Conservation (phyloP, 2,888 invertebrate species). For the Zaprionus bogoriensis region DNA sequence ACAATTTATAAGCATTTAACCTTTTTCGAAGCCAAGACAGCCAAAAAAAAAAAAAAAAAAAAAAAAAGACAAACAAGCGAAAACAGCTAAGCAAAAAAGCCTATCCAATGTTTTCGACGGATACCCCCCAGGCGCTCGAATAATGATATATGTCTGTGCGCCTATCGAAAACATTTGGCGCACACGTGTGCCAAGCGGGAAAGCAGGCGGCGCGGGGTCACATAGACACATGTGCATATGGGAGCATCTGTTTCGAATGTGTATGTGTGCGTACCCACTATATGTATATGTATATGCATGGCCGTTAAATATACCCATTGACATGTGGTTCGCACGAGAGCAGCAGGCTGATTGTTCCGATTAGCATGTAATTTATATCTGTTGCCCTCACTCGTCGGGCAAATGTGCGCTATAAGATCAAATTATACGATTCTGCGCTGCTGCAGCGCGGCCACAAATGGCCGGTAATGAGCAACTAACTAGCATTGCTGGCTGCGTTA, state of each 20-base stretch:
- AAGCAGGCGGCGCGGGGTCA: constrained; percentile 5
- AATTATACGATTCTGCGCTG: constrained; percentile 40
- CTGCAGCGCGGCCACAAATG: constrained; percentile 37
- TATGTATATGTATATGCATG: too few relatives aligned
- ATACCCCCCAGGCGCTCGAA: too few relatives aligned
- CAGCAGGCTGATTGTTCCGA: constrained; percentile 17
- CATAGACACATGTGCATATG: too few relatives aligned
- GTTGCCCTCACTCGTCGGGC: constrained; percentile 23
- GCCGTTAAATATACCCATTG: not conserved
- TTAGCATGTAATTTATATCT: constrained; percentile 33
- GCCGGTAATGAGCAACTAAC: constrained; percentile 58
- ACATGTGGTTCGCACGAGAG: not conserved
- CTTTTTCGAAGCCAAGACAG: constrained; percentile 29
- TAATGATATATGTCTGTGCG: not conserved
- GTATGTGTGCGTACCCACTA: too few relatives aligned
- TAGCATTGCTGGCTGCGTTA: constrained; percentile 35
- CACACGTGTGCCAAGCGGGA: constrained; percentile 24
- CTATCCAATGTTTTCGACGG: not conserved
- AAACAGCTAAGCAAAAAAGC: constrained; percentile 8
- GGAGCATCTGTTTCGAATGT: too few relatives aligned
- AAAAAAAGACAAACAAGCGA: constrained; percentile 4
- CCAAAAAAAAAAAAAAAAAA: constrained; percentile 13
- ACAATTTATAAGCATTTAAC: constrained; percentile 68
- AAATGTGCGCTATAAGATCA: constrained; percentile 39
- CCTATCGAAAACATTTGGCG: constrained; percentile 38